Conservation (phyloP, 2,113 vertebrate genomes). For the Carettochelys insculpta region DNA sequence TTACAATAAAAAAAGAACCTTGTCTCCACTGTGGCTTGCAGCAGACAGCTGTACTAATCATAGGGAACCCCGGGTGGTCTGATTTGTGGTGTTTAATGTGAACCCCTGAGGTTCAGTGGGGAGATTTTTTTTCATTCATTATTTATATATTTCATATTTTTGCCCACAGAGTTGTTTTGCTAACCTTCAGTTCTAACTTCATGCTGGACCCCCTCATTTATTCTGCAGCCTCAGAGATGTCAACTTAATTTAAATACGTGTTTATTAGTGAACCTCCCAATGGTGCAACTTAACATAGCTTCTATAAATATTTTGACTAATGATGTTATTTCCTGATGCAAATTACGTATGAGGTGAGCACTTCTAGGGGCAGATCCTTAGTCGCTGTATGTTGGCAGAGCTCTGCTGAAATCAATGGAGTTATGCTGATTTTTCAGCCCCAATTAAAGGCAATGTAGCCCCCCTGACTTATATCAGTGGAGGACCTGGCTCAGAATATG, state of each 20-base stretch:
- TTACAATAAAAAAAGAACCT: slow-evolving; percentile 55
- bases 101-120: slow-evolving; percentile 51
- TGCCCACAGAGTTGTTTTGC: slow-evolving; percentile 39
- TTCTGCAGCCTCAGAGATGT: not conserved
- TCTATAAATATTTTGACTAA: slow-evolving; percentile 58
- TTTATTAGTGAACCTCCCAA: slow-evolving; percentile 40
- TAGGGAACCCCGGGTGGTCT: slow-evolving; percentile 63
- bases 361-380: slow-evolving; percentile 41
- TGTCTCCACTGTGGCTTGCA: slow-evolving; percentile 42
- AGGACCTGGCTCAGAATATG: not conserved
- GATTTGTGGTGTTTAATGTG: slow-evolving; percentile 55
- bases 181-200: slow-evolving; percentile 29
- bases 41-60: slow-evolving; percentile 62
- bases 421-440: not conserved
- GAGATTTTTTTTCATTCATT: not conserved
- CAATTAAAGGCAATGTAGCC: not conserved
- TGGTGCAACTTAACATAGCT: not conserved
- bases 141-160: not conserved
- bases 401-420: slow-evolving; percentile 11
- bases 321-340: not conserved
- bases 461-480: fast-evolving
- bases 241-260: slow-evolving; percentile 12
- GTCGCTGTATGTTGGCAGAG: slow-evolving; percentile 52
- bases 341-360: slow-evolving; percentile 23
- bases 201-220: slow-evolving; percentile 3